Conservation (phyloP, 2,797 vertebrate species). For the Anableps anableps region DNA sequence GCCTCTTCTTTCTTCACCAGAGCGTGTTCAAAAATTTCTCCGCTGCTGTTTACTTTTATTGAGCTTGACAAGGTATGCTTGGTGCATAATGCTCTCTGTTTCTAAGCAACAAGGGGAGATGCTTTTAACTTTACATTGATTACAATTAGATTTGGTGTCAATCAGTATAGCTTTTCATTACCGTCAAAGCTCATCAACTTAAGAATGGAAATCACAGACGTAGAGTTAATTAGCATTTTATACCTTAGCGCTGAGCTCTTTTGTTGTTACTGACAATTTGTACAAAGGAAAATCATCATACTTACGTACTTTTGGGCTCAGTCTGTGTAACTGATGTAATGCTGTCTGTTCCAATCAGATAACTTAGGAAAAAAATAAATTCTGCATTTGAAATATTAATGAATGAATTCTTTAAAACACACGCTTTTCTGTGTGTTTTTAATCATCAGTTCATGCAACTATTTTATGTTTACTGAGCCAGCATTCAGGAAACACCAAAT, state of each 20-base stretch:
- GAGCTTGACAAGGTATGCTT: slow-evolving; percentile 22
- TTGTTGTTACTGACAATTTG: not conserved
- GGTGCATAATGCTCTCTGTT: slow-evolving; percentile 36
- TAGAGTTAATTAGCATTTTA: slow-evolving; percentile 48
- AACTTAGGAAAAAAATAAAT: not conserved
- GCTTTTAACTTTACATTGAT: slow-evolving; percentile 42
- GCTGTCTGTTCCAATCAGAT: slow-evolving; percentile 3
- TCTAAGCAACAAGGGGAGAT: slow-evolving; percentile 56
- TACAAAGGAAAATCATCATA: not conserved
- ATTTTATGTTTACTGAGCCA: slow-evolving; percentile 3
- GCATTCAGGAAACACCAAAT: slow-evolving; percentile 28
- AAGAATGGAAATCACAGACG: slow-evolving; percentile 43
- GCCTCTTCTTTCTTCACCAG: slow-evolving; percentile 6
- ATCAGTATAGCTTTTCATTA: slow-evolving; percentile 45
- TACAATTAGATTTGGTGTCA: slow-evolving; percentile 56
- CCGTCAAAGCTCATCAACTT: slow-evolving; percentile 19
- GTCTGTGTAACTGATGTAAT: slow-evolving; percentile 4
- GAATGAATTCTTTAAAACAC: not conserved
- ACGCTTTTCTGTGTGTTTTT: not conserved
- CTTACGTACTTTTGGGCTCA: too few species aligned
- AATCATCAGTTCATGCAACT: too few species aligned
- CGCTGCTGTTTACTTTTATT: slow-evolving; percentile 20
- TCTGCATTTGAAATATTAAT: not conserved
- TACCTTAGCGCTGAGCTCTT: slow-evolving; percentile 12
- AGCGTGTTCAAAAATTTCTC: slow-evolving; percentile 12